phyloP scores from a whole-genome alignment of 2,888 invertebrate genomes.

The Harpalus rubripes region DNA sequence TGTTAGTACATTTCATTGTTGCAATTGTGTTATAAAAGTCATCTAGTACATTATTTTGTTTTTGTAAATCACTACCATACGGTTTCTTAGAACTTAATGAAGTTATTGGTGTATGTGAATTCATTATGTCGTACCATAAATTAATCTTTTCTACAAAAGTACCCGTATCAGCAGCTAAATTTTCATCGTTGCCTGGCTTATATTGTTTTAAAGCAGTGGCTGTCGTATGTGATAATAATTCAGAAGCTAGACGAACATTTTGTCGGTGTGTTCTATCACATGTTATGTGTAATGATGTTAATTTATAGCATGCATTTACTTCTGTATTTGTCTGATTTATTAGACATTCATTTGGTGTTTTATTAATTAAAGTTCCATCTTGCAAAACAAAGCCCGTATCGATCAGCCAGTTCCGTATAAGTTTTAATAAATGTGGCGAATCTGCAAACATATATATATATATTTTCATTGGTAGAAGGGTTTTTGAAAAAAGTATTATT shows the following conservation, averaged over 20 bases:
- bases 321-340: slow-evolving; percentile 56
- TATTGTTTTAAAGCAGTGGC: slow-evolving; percentile 66
- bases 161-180: slow-evolving; percentile 58
- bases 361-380: slow-evolving; percentile 55
- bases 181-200: slow-evolving; percentile 60
- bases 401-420: slow-evolving; percentile 69
- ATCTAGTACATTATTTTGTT: slow-evolving; percentile 59
- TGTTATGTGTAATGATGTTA: slow-evolving; percentile 65
- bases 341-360: neutral
- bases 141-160: slow-evolving; percentile 68
- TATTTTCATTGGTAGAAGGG: too few species aligned
- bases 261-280: slow-evolving; percentile 68
- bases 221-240: slow-evolving; percentile 69
- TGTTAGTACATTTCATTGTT: slow-evolving; percentile 39
- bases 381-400: slow-evolving; percentile 68
- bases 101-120: slow-evolving; percentile 57
- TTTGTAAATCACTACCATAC: slow-evolving; percentile 55
- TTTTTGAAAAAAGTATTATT: too few species aligned
- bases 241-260: slow-evolving; percentile 68
- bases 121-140: slow-evolving; percentile 69
- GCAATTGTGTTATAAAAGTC: slow-evolving; percentile 17
- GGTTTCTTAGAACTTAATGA: slow-evolving; percentile 37
- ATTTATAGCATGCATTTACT: slow-evolving; percentile 67
- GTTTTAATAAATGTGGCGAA: too few species aligned
- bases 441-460: too few species aligned